These are phyloP conservation scores for Larimichthys polyactis DNA, from an alignment of 2,113 vertebrate genomes.

Conservation along the genomic window DNA sequence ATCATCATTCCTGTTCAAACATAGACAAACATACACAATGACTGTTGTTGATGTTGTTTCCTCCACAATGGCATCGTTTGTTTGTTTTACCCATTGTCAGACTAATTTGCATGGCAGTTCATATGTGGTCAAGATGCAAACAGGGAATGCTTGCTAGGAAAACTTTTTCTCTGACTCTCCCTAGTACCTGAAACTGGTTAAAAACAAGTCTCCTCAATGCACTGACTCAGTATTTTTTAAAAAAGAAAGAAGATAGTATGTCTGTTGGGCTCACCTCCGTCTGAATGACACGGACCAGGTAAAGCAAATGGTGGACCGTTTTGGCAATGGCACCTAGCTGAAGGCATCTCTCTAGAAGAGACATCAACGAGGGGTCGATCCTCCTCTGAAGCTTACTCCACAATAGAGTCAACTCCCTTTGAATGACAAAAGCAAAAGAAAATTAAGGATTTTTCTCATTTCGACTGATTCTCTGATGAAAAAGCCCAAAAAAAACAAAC, in stretches of 20 bases:
- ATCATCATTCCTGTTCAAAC: too few relatives aligned
- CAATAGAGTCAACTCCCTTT: constrained; percentile 94
- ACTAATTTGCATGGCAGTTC: background rate
- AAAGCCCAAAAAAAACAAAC: background rate
- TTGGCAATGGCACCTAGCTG: constrained; percentile 97
- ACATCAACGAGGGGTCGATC: constrained; percentile 91
- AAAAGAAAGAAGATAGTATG: background rate
- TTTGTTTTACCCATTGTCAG: too few relatives aligned
- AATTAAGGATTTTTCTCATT: background rate
- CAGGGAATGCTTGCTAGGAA: background rate
- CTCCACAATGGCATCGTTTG: too few relatives aligned
- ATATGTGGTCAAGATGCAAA: background rate
- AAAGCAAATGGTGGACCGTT: constrained; percentile 95
- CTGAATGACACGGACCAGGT: constrained; percentile 95
- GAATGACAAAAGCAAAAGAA: background rate
- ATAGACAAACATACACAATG: too few relatives aligned
- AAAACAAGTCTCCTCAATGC: background rate
- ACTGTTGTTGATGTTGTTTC: too few relatives aligned
- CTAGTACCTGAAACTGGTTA: background rate
- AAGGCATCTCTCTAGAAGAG: constrained; percentile 95
- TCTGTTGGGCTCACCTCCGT: constrained; percentile 87
- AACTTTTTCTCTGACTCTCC: background rate
- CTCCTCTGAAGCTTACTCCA: constrained; percentile 98
- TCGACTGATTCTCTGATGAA: background rate
- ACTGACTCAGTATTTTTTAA: background rate